phyloP scores from a whole-genome alignment of 2,888 invertebrate species.

The Apodemia duryi region DNA sequence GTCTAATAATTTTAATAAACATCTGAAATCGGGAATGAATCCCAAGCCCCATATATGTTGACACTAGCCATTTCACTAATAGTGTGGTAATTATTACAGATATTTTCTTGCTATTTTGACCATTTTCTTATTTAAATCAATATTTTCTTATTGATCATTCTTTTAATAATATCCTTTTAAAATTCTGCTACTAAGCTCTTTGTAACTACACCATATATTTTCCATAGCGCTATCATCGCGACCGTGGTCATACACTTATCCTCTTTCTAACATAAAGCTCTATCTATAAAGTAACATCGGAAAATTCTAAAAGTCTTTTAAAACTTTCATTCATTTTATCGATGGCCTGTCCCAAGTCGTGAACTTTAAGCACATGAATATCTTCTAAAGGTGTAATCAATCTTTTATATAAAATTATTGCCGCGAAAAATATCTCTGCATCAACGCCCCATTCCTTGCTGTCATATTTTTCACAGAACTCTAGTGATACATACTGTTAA shows the following conservation, averaged over 20 bases:
- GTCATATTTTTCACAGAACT: slow-evolving; percentile 36
- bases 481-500: slow-evolving; percentile 29
- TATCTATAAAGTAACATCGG: neutral
- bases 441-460: slow-evolving; percentile 34
- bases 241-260: neutral
- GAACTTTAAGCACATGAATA: slow-evolving; percentile 24
- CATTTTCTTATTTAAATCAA: too few species aligned
- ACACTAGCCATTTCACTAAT: too few species aligned
- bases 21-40: too few species aligned
- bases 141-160: too few species aligned
- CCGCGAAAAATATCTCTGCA: slow-evolving; percentile 40
- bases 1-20: too few species aligned
- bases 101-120: too few species aligned
- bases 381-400: slow-evolving; percentile 36
- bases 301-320: slow-evolving; percentile 2
- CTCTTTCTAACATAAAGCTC: neutral
- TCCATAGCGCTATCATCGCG: neutral
- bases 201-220: too few species aligned
- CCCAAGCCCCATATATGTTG: too few species aligned
- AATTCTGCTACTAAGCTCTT: too few species aligned
- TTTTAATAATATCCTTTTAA: too few species aligned
- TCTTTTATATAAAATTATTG: slow-evolving; percentile 41
- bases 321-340: neutral
- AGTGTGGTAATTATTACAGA: too few species aligned
- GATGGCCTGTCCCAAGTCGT: slow-evolving; percentile 11